A percentile compares a stretch with the other conserved stretches of the same genome.
phyloP scores from a whole-genome alignment of 2,888 invertebrate genomes.

The Branchellion lobata region DNA sequence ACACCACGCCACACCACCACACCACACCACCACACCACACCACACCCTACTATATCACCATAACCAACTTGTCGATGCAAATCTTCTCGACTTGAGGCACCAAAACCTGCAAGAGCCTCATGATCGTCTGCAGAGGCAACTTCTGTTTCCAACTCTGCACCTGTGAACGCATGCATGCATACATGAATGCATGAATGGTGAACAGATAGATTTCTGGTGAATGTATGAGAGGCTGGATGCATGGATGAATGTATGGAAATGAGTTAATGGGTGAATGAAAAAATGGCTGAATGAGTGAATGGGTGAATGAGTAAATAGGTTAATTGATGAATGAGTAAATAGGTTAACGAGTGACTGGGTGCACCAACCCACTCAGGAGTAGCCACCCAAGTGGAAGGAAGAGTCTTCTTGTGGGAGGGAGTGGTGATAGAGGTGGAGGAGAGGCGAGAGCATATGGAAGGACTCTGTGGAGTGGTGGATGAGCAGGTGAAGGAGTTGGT shows the following conservation, averaged over 20 bases:
- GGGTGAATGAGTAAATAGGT: no score
- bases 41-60: background rate
- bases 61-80: slow-evolving; percentile 90
- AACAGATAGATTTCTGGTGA: background rate
- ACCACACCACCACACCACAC: no score
- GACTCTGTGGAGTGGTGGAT: slow-evolving; percentile 48
- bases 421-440: slow-evolving; percentile 33
- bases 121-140: slow-evolving; percentile 95
- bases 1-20: no score
- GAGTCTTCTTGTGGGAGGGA: slow-evolving; percentile 20
- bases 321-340: no score
- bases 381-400: slow-evolving; percentile 18
- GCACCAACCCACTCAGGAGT: slow-evolving; percentile 35
- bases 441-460: slow-evolving; percentile 54
- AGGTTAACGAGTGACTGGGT: background rate
- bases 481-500: no score
- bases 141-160: slow-evolving; percentile 88
- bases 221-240: background rate
- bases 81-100: slow-evolving; percentile 99
- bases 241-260: background rate
- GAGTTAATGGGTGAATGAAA: no score
- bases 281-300: no score
- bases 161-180: no score
- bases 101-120: slow-evolving; percentile 93
- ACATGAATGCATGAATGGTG: background rate